A percentile compares a stretch with the other conserved stretches of the same genome.
phyloP scores from a whole-genome alignment of 2,888 invertebrate species.

The Drosophila acutilabella region DNA sequence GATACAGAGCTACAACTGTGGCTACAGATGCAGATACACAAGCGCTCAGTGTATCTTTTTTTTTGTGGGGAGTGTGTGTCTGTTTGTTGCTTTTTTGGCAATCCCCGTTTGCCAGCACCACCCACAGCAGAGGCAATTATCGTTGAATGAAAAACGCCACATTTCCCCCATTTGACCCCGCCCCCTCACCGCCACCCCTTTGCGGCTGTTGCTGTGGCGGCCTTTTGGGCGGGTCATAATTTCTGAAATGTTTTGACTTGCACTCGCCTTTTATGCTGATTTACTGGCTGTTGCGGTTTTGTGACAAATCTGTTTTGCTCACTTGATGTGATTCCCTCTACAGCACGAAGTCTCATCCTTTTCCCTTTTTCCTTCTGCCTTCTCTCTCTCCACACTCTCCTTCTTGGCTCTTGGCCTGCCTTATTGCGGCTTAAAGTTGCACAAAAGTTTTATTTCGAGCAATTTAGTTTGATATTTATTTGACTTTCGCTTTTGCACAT shows the following conservation, averaged over 20 bases:
- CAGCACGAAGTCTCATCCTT: background rate
- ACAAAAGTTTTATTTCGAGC: conserved; percentile 74
- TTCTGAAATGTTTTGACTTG: conserved; percentile 80
- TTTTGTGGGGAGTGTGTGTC: background rate
- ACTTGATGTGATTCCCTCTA: conserved; percentile 69
- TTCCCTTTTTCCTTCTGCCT: no score
- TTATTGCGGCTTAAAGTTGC: conserved; percentile 64
- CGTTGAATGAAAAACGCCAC: conserved; percentile 48
- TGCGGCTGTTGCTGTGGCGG: conserved; percentile 56
- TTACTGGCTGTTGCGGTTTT: conserved; percentile 80
- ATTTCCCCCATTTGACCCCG: background rate
- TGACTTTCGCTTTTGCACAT: conserved; percentile 43
- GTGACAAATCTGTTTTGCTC: conserved; percentile 80
- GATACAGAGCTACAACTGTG: conserved; percentile 14
- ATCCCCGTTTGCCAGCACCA: conserved; percentile 24
- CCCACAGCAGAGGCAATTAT: conserved; percentile 66
- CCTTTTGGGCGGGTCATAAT: conserved; percentile 74
- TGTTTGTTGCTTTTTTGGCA: conserved; percentile 40
- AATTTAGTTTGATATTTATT: conserved; percentile 78
- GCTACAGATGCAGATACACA: background rate
- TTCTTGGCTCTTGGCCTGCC: background rate
- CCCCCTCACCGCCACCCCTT: conserved; percentile 7
- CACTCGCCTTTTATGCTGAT: conserved; percentile 78
- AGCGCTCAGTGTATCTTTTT: conserved; percentile 23
- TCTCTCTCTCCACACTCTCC: conserved; percentile 3